Conservation (phyloP, 1,140 invertebrate species). For the Musca vetustissima region DNA sequence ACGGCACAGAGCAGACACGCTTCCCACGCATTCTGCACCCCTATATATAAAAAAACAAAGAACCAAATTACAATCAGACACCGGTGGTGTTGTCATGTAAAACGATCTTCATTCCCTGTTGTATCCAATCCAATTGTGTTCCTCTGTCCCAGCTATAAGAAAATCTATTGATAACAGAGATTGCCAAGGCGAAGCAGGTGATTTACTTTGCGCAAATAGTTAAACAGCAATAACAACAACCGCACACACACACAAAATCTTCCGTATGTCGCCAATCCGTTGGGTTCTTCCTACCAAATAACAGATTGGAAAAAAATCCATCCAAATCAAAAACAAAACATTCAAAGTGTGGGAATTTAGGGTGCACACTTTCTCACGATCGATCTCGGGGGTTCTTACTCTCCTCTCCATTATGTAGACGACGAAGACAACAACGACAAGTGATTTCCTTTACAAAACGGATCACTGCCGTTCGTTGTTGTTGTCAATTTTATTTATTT, state of each 20-base stretch:
- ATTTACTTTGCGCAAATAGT: background rate
- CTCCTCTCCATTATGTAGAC: too few species aligned
- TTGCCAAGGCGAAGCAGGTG: slow-evolving; percentile 26
- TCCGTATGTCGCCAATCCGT: slow-evolving; percentile 22
- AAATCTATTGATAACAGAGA: background rate
- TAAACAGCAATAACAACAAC: too few species aligned
- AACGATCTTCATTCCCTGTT: too few species aligned
- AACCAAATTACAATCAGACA: too few species aligned
- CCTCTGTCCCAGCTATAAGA: too few species aligned
- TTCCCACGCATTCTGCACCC: too few species aligned
- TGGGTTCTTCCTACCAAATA: background rate
- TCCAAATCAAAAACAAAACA: background rate
- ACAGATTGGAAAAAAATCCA: too few species aligned
- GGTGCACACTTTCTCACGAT: slow-evolving; percentile 55
- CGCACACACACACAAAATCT: background rate
- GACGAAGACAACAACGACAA: slow-evolving; percentile 15
- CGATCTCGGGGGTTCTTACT: background rate
- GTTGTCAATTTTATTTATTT: background rate
- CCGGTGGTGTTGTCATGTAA: too few species aligned
- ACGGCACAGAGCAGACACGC: too few species aligned
- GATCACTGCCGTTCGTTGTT: background rate
- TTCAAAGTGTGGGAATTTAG: slow-evolving; percentile 51
- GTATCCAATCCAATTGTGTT: too few species aligned
- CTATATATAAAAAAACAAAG: too few species aligned
- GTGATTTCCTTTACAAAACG: slow-evolving; percentile 20